Base-by-base conservation (phyloP, 2,888 invertebrate species). In the Busseola fusca region DNA sequence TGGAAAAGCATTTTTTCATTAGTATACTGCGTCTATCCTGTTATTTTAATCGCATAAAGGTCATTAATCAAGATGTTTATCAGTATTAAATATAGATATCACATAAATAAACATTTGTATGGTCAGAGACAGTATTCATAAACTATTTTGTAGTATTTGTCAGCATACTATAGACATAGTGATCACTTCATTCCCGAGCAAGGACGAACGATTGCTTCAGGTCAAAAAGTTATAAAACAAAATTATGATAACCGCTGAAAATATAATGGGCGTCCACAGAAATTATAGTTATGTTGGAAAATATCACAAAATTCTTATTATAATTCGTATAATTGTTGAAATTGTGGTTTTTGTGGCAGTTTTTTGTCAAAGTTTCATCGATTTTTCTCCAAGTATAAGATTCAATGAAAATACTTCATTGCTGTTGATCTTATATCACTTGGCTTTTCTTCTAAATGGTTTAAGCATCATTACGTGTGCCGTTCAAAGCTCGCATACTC, bases 181-280 rank as follows among this genome's bases (percentile, higher is more conserved):
- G 16, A 10, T 45, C 21, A 40, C n/a, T 71, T 25, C 12, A 14
- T 30, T 7, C 1, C 14, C 3, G 7, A 63, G 1, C 4, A 37
- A 14, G 16, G 3, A 14, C 21, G 21, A 21, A 56, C 25, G 27
- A 42, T 10, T 10, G 5, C 3, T 9, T 25, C 16, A 40, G 9
- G 12, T 9, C 16, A 74, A 56, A 40, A 48, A 74, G 74, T 48
- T 57, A 16, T 16, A 50, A 25, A 30, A 27, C 9, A 34, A 74
- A 34, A 25, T 57, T 9, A 74, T 72, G 25, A 50, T 25, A 18
- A 64, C 5, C 12, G 21, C 40, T 48, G 76, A 73, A 67, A 72
- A 64, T 50, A 57, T 76, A 42, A 54, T 77, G 60, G 67, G 77
- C 1, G 58, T 77, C 21, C 68, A 75, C 21, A 73, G 59, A 65